phyloP scores from a whole-genome alignment of 2,113 vertebrate genomes.

The Oncorhynchus nerka region DNA sequence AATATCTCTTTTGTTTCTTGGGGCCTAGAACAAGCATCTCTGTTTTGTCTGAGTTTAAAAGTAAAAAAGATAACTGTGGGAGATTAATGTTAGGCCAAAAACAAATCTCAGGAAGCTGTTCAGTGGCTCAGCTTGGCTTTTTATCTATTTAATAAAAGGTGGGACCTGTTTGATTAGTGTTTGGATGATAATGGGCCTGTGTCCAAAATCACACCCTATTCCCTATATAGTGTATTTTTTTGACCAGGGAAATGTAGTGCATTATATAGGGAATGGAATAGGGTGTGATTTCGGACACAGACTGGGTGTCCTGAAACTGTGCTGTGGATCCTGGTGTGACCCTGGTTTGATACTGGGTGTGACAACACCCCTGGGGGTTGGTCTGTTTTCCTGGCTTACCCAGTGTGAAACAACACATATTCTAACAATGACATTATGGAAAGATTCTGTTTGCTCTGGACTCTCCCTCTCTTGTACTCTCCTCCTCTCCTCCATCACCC shows the following conservation, averaged over 20 bases:
- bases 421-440: conserved; percentile 28
- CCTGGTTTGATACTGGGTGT: neutral
- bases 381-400: neutral
- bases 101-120: conserved; percentile 33
- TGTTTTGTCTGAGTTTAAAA: no score
- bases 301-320: neutral
- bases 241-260: no score
- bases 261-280: no score
- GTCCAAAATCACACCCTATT: no score
- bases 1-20: no score
- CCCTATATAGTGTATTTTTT: no score
- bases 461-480: neutral
- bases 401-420: conserved; percentile 3
- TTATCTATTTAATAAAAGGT: neutral
- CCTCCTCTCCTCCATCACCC: neutral
- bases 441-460: conserved; percentile 9
- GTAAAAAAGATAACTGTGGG: conserved; percentile 30
- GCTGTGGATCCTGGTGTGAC: neutral
- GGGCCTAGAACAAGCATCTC: no score
- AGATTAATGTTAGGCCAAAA: conserved; percentile 58
- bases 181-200: neutral
- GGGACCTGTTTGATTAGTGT: neutral
- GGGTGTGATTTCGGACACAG: no score
- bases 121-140: neutral
- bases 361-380: neutral